Base-by-base conservation (phyloP, 2,888 invertebrate species). In the Biston stratarius region DNA sequence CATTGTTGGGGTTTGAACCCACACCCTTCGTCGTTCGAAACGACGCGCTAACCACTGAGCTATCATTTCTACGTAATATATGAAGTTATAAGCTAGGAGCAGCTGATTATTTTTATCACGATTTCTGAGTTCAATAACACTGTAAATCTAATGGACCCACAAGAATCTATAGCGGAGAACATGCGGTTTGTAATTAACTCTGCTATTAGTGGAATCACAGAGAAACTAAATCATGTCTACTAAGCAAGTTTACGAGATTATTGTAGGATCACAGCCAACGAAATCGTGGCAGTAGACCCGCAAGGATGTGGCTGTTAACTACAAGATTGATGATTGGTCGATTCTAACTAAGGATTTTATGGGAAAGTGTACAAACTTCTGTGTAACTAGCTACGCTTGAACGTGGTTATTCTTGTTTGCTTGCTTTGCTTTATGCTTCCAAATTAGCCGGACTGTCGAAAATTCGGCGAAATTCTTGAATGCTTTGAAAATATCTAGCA, bases 201-300 rank as follows among this genome's bases (percentile, higher is more conserved):
- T 38, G 10, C 38, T 38, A 15, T 55, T 55, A 15, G 15, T 42
- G 14, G 38, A 53, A 11, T 53, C 10, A 9, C 24, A 48, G 33
- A 33, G 24, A 44, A 42, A 33, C 51, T 67, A 61, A 62, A 56
- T 61, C 57, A 49, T 44, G 60, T 52, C 14, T 53, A 15, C 66
- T 66, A 70, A 70, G 45, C 24, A 40, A 60, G 61, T 77, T 77
- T 72, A 78, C 63, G 74, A 74, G 71, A 65, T 74, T 75, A 73
- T 67, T 75, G 61, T 65, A 71, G 77, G 74, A 76, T 67, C 67
- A 51, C 55, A 66, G 78, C 73, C 77, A 75, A 74, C 60, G 14
- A 60, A 73, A 40, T 61, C 64, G 52, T 69, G 64, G 59, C 62
- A 61, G 1, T n/a, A 14, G 8, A 9, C n/a, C 34, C 34, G 40